These are phyloP conservation scores for Kryptolebias marmoratus DNA, from an alignment of 2,113 vertebrate genomes.

Conservation along the genomic window DNA sequence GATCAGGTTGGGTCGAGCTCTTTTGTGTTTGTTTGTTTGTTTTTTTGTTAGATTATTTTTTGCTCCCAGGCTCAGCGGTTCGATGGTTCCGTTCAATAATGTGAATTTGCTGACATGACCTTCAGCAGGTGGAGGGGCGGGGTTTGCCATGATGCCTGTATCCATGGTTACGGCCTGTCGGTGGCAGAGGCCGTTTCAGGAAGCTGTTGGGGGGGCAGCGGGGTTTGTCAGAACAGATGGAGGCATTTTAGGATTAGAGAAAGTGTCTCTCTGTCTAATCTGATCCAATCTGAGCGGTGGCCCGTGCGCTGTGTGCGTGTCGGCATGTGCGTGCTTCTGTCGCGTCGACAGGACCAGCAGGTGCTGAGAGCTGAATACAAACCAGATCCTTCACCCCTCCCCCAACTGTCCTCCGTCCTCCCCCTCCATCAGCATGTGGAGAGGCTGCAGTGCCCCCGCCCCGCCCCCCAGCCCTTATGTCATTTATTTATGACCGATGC, in stretches of 20 bases:
- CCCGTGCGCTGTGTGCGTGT: neutral
- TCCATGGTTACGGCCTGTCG: conserved; percentile 17
- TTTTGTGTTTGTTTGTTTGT: neutral
- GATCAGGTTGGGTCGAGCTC: neutral
- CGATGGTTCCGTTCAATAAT: conserved; percentile 1
- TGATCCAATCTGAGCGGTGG: neutral
- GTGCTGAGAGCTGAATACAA: conserved; percentile 52
- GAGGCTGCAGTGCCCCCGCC: conserved; percentile 14
- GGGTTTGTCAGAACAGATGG: conserved; percentile 10
- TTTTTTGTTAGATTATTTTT: neutral
- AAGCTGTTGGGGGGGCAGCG: neutral
- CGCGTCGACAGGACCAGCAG: conserved; percentile 4
- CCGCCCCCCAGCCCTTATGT: neutral
- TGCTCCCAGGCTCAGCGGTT: neutral
- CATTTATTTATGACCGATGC: conserved; percentile 37
- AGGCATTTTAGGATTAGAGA: neutral
- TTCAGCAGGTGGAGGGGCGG: conserved; percentile 7
- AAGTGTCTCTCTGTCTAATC: conserved; percentile 3
- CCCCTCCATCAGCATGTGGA: conserved; percentile 31
- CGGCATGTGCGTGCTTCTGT: neutral
- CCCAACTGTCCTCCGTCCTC: conserved; percentile 10
- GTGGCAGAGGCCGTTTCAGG: neutral
- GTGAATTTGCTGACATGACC: conserved; percentile 16
- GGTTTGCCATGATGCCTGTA: neutral
- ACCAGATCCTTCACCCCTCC: conserved; percentile 46